Conservation (phyloP, 2,113 vertebrate species). For the Otolemur garnettii region DNA sequence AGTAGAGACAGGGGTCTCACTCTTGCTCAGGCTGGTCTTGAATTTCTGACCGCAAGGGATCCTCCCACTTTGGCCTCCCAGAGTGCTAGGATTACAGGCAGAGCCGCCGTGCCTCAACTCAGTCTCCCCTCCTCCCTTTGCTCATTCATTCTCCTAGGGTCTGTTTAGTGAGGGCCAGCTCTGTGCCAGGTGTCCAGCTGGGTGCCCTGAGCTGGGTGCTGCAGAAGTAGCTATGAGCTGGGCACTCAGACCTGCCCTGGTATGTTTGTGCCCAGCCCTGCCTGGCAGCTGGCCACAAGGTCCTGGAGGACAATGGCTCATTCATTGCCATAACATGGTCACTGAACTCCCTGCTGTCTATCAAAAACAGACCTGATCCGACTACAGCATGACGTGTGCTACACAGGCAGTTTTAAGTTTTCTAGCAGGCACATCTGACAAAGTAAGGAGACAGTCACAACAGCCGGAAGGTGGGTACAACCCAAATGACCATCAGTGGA, state of each 20-base stretch:
- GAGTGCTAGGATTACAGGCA: too few species aligned
- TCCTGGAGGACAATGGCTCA: neutral
- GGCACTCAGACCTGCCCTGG: neutral
- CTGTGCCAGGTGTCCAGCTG: neutral
- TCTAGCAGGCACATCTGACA: neutral
- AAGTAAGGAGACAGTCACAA: neutral
- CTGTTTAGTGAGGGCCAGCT: neutral
- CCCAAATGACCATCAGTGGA: too few species aligned
- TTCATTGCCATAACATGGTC: neutral
- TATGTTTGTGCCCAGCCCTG: neutral
- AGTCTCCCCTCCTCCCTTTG: neutral
- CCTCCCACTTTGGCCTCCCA: too few species aligned
- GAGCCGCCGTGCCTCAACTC: neutral
- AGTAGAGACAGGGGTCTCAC: too few species aligned
- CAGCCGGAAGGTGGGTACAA: neutral
- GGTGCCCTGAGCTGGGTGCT: neutral
- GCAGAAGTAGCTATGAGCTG: neutral
- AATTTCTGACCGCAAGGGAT: too few species aligned
- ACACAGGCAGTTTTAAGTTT: neutral
- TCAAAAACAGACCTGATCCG: neutral
- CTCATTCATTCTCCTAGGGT: neutral
- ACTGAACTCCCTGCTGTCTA: neutral
- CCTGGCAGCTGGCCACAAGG: neutral
- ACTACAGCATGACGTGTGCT: rapidly evolving
- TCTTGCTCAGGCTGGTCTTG: too few species aligned